Conservation (phyloP, 2,888 invertebrate species). For the Ophraella communa region DNA sequence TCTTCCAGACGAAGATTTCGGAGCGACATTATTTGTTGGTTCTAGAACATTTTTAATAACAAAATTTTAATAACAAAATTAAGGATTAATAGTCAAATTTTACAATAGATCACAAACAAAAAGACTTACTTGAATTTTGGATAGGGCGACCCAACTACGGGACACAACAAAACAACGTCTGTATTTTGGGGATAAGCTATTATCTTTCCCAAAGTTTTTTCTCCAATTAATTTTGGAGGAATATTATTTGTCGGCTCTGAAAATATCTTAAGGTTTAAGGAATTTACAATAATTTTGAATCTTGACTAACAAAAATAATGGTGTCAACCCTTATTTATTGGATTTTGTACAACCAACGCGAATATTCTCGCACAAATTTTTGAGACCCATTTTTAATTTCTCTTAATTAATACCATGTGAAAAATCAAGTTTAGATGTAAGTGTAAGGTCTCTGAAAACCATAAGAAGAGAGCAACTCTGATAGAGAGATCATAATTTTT, state of each 20-base stretch:
- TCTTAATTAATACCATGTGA: too few species aligned
- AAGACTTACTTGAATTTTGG: conserved; percentile 75
- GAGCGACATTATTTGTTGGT: conserved; percentile 71
- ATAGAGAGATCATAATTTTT: too few species aligned
- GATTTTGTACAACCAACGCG: not conserved
- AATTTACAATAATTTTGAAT: too few species aligned
- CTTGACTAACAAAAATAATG: too few species aligned
- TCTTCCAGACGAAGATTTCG: conserved; percentile 60
- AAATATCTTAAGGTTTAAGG: too few species aligned
- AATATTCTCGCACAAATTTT: too few species aligned
- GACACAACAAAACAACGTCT: conserved; percentile 71
- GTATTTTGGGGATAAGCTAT: conserved; percentile 63
- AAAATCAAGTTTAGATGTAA: too few species aligned
- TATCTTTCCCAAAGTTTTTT: conserved; percentile 66
- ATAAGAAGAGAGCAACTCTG: too few species aligned
- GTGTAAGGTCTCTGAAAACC: too few species aligned
- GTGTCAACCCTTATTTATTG: not conserved
- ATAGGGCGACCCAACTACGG: conserved; percentile 73
- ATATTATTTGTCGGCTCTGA: conserved; percentile 62
- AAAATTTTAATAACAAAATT: too few species aligned
- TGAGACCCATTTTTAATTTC: too few species aligned
- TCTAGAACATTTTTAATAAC: conserved; percentile 52
- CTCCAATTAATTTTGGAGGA: conserved; percentile 60
- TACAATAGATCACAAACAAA: conserved; percentile 3
- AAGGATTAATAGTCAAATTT: too few species aligned